Base-by-base conservation (phyloP, 2,797 vertebrate genomes). In the Paguma larvata region DNA sequence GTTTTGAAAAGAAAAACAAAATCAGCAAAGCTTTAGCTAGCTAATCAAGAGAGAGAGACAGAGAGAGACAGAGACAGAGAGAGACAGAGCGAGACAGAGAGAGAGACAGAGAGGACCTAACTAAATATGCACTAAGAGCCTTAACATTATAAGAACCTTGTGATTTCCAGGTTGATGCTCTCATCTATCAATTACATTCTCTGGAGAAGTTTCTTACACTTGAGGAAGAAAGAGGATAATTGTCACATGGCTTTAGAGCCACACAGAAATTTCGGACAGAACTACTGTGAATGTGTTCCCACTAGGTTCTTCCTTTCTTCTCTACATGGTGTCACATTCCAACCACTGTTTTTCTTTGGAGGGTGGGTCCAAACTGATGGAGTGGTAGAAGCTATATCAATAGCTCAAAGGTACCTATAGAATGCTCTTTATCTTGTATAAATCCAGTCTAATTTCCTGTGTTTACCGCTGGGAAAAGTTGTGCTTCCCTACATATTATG, bases 1-100 rank as follows among this genome's bases (percentile, higher is more conserved):
- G 84, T 15, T 68, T 85, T 90, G 44, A 78, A 78, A 78, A 85
- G 32, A 56, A 90, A 46, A 87, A 70, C 51, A 32, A 48, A 94
- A 68, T 7, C 13, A 32, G 44, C 4, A 85, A 59, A 19, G 4
- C 23, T 94, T 83, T 59, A 77, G 32, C 48, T 32, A 59, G 48
- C 48, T 62, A 90, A 68, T 10, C 72, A 59, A 79, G 32, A 59
- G 56, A 7, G 19, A 59, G 48, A 72, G 77, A 67, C 19, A 56
- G 19, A 23, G 56, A 23, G 19, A 21, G 7, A 53, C 5, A 18
- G 51, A 18, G 5, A 53, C 16, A 0, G 53, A 59, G 7, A 21
- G 56, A 59, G 21, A 56, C 18, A 59, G 56, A 59, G 23, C 56
- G 21, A 23, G 7, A 53, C 5, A 18, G 51, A 18, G 5, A 53